Conservation (phyloP, 1,140 invertebrate species). For the Belonocnema kinseyi region DNA sequence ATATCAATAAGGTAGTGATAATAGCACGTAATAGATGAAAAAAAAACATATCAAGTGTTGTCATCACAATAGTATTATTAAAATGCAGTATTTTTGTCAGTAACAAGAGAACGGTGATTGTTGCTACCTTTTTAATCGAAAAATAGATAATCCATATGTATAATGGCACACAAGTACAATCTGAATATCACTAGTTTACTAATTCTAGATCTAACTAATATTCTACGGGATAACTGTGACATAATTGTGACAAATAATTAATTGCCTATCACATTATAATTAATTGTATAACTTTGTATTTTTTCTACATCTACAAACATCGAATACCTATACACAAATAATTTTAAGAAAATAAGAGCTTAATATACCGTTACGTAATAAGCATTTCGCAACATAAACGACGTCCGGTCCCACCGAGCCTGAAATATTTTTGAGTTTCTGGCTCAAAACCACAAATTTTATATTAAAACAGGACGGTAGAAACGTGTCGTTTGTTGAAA, state of each 20-base stretch:
- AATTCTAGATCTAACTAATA: conserved; percentile 9
- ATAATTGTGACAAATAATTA: not conserved
- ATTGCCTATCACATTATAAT: conserved; percentile 9
- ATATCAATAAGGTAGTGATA: conserved; percentile 47
- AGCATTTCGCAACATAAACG: conserved; percentile 11
- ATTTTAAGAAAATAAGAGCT: not conserved
- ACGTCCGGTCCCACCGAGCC: conserved; percentile 17
- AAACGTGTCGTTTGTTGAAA: conserved; percentile 17
- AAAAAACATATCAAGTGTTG: not conserved
- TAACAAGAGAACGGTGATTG: too few species aligned
- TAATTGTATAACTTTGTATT: conserved; percentile 11
- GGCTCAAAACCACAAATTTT: not conserved
- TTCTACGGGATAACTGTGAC: conserved; percentile 6
- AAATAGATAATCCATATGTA: too few species aligned
- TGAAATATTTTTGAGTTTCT: conserved; percentile 12
- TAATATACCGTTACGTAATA: not conserved
- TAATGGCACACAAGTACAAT: not conserved
- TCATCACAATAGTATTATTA: too few species aligned
- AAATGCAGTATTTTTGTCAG: too few species aligned
- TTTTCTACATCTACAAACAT: conserved; percentile 32
- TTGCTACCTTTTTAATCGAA: too few species aligned
- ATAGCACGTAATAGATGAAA: conserved; percentile 41
- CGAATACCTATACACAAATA: conserved; percentile 8
- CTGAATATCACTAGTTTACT: conserved; percentile 13
- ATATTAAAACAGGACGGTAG: conserved; percentile 10